Evolutionary conservation across 2,888 invertebrate genomes (phyloP), one percentile per base, ranked within the genome.

Genomic region (Lasioglossum pauxillum): DNA sequence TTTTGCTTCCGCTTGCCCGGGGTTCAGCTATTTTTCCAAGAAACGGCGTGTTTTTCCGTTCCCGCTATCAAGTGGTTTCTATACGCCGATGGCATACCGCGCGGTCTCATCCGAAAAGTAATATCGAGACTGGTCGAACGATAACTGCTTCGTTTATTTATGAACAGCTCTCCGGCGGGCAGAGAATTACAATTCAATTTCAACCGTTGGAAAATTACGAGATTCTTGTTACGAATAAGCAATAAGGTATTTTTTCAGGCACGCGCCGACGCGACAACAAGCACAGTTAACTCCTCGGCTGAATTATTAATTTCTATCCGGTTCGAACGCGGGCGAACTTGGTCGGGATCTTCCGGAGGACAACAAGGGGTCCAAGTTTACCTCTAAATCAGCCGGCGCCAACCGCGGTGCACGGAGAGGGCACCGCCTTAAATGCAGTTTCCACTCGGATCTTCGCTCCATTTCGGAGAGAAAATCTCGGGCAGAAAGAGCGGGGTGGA

Each of bases 361-460:
- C 60, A 73, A 60, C 46, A 41, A 69, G 69, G 31, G 69, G 69
- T 35, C 19, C 69, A 87, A 89, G 84, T 92, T 89, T 64, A 75
- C 81, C 82, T 73, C 84, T 91, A 91, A 91, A 92, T 91, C 91
- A 91, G 78, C 75, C 79, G n/a, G 82, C 64, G 73, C 23, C 86
- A 87, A 82, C 80, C 77, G 69, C 83, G 75, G 79, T 83, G 57
- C n/a, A 57, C n/a, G 57, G 72, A 84, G 77, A 82, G 76, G 82
- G 73, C 41, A 83, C 82, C 83, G 78, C 85, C 85, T 88, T 92
- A 90, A 92, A 91, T 92, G 91, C 86, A 90, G 86, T 87, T 83
- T 86, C 86, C 84, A 83, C 82, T 80, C 73, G 81, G 89, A 86
- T 86, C 85, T n/a, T 75, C 78, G 73, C 57, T 49, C 82, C 72